phyloP scores from a whole-genome alignment of 2,113 vertebrate species.

The Spizaetus ornatus region DNA sequence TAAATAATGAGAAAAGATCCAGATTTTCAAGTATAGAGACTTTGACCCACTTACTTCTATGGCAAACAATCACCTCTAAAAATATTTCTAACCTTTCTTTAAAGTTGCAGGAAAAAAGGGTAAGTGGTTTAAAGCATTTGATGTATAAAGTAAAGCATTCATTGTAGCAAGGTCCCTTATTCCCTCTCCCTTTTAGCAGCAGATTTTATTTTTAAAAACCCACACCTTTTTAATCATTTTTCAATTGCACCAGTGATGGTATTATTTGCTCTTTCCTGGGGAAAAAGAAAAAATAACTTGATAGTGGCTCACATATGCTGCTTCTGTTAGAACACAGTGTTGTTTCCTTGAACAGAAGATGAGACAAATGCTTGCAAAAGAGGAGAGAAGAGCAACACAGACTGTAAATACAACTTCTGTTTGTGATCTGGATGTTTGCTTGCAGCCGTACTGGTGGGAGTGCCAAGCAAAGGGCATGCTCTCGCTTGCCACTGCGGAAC shows the following conservation, averaged over 20 bases:
- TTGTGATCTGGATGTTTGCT: neutral
- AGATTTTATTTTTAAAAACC: neutral
- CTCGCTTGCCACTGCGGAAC: accelerated
- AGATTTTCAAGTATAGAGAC: neutral
- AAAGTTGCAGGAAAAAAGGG: neutral
- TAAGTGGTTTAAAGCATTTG: constrained; percentile 23
- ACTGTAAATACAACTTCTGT: neutral
- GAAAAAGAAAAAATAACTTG: neutral
- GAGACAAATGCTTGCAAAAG: neutral
- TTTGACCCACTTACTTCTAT: neutral
- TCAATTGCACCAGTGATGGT: neutral
- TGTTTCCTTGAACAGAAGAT: neutral
- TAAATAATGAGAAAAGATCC: neutral
- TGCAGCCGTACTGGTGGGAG: neutral
- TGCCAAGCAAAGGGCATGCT: neutral
- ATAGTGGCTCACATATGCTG: neutral
- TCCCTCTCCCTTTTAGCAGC: neutral
- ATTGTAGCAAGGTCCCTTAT: neutral
- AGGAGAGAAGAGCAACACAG: neutral
- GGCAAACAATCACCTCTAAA: constrained; percentile 12
- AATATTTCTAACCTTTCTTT: constrained; percentile 28
- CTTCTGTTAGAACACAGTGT: neutral
- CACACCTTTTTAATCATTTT: neutral
- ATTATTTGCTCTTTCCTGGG: neutral
- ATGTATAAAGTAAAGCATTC: constrained; percentile 15